These are phyloP conservation scores for Episyrphus balteatus DNA, from an alignment of 1,140 invertebrate genomes.

Conservation along the genomic window DNA sequence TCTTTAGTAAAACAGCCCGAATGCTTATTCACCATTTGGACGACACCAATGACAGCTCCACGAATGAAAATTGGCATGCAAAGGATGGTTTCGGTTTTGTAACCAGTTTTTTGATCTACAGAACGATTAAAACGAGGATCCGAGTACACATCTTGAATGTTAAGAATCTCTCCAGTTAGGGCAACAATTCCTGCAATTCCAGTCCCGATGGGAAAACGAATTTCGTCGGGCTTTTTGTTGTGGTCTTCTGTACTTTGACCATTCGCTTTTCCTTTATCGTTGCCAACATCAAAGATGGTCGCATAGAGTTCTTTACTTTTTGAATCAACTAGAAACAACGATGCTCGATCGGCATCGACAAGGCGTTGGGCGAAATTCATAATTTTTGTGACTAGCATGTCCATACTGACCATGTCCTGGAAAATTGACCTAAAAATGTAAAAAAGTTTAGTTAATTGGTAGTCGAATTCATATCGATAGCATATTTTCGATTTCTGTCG, in stretches of 20 bases:
- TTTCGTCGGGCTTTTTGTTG: constrained; percentile 32
- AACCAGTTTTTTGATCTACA: constrained; percentile 65
- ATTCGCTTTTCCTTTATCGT: constrained; percentile 3
- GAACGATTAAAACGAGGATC: constrained; percentile 70
- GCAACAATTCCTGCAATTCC: constrained; percentile 60
- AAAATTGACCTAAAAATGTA: constrained; percentile 46
- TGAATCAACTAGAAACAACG: constrained; percentile 62
- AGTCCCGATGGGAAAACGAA: constrained; percentile 44
- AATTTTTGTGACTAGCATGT: constrained; percentile 69
- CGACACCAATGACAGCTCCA: constrained; percentile 64
- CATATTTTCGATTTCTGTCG: too few relatives aligned
- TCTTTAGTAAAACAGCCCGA: constrained; percentile 56
- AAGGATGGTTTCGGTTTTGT: constrained; percentile 62
- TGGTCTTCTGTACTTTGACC: background rate
- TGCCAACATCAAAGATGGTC: constrained; percentile 65
- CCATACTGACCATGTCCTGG: constrained; percentile 77
- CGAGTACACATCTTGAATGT: constrained; percentile 67
- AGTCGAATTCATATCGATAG: too few relatives aligned
- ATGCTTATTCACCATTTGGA: constrained; percentile 80
- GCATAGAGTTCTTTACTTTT: constrained; percentile 65
- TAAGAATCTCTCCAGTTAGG: constrained; percentile 61
- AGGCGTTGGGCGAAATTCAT: constrained; percentile 71
- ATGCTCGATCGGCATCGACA: constrained; percentile 70
- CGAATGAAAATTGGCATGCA: constrained; percentile 80
- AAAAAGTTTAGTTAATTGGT: background rate